These are phyloP conservation scores for Ciconia maguari DNA, from an alignment of 2,113 vertebrate genomes.

Conservation along the genomic window DNA sequence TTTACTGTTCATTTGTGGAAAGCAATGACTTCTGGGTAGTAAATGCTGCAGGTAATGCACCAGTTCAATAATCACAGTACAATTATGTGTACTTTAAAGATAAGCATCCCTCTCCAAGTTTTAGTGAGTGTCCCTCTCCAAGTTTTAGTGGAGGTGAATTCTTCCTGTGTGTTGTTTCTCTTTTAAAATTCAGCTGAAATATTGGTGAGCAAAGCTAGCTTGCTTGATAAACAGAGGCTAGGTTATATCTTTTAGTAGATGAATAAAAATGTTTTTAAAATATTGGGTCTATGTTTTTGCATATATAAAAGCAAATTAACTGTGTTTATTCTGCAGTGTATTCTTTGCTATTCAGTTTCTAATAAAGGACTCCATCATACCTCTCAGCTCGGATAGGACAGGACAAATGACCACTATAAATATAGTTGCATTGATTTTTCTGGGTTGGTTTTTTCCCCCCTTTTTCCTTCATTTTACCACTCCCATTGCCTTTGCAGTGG, in stretches of 20 bases:
- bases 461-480: background rate
- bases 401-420: background rate
- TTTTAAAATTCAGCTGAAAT: background rate
- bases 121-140: background rate
- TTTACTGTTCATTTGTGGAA: background rate
- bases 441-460: accelerated
- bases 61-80: background rate
- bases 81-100: background rate
- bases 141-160: background rate
- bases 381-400: background rate
- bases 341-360: background rate
- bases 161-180: background rate
- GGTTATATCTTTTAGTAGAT: background rate
- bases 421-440: background rate
- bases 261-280: background rate
- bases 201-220: background rate
- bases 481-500: background rate
- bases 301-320: background rate
- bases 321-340: background rate
- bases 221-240: background rate
- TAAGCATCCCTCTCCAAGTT: background rate
- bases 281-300: background rate
- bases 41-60: background rate
- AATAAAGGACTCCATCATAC: background rate
- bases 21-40: background rate